Evolutionary conservation across 2,888 invertebrate genomes (phyloP), one percentile per base, ranked within the genome.

Genomic region (Dascillus cervinus): DNA sequence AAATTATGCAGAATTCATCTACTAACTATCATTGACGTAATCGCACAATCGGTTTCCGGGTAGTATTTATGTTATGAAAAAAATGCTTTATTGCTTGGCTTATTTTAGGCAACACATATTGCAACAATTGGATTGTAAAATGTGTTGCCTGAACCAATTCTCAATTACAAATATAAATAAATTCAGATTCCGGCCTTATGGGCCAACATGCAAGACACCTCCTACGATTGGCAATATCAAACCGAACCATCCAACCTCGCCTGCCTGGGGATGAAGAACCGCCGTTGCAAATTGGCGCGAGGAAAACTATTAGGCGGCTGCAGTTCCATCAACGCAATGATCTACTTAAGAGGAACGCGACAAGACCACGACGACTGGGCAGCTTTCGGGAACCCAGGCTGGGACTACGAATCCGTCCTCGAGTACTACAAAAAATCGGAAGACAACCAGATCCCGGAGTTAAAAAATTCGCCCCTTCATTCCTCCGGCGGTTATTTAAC

Each of bases 341-440:
- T 90, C 14, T 92, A 92, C 65, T 80, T 89, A 6, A 72, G 92
- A 29, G 91, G 91, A 29, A 90, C 88, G 52, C 74, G 77, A 45
- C 76, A 78, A 34, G 90, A 91, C 54, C 92, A 87, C 64, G 86
- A 91, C 56, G 70, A 76, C 11, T 92, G 92, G 92, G 84, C 82
- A 15, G 69, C 71, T 0, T 65, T 80, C 14, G 91, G 90, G 1
- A 88, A 88, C 58, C 68, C 74, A 0, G 91, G 90, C 6, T 92
- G 92, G 92, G 77, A 79, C 8, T 88, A 83, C 60, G 72, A 79
- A 19, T 75, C 83, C 41, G 81, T 89, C 3, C 62, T 89, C 26
- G 83, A 81, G 2, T 87, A 87, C 55, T 89, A 88, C 56, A 66
- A 81, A 14, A 89, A 87, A 61, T 85, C 86, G 0, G 88, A 89